phyloP scores from a whole-genome alignment of 2,113 vertebrate species.

The Chinchilla lanigera region DNA sequence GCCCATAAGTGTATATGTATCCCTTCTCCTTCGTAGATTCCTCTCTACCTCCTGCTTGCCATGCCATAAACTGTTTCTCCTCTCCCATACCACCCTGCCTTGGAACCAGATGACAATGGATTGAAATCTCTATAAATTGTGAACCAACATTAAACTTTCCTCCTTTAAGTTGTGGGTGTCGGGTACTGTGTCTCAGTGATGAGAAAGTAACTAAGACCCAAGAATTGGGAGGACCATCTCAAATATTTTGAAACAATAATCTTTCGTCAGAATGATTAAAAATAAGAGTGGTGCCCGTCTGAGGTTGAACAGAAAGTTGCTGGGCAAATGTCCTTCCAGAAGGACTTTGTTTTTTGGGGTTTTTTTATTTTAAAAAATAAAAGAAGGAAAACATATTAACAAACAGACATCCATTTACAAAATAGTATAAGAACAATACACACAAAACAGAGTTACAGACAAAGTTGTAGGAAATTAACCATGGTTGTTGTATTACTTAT shows the following conservation, averaged over 20 bases:
- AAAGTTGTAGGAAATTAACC: too few relatives aligned
- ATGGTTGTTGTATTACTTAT: too few relatives aligned
- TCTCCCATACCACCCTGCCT: neutral
- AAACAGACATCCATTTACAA: too few relatives aligned
- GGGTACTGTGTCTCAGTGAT: neutral
- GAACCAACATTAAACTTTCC: neutral
- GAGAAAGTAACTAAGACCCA: neutral
- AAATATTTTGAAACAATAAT: neutral
- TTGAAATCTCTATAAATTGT: neutral
- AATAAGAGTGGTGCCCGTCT: neutral
- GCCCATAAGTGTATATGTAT: neutral
- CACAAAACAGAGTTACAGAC: too few relatives aligned
- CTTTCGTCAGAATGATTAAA: neutral
- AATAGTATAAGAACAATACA: too few relatives aligned
- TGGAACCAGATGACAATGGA: neutral
- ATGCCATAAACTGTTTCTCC: neutral
- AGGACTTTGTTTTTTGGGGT: too few relatives aligned
- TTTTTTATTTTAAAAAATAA: too few relatives aligned
- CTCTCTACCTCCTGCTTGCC: neutral
- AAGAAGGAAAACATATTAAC: too few relatives aligned
- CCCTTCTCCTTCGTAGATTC: neutral
- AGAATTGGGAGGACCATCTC: neutral
- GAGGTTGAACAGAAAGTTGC: neutral
- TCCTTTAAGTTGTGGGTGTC: neutral
- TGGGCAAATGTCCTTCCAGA: neutral